A percentile compares a stretch with the other conserved stretches of the same genome.
Conservation (phyloP, 2,113 vertebrate species). For the Aythya baeri region DNA sequence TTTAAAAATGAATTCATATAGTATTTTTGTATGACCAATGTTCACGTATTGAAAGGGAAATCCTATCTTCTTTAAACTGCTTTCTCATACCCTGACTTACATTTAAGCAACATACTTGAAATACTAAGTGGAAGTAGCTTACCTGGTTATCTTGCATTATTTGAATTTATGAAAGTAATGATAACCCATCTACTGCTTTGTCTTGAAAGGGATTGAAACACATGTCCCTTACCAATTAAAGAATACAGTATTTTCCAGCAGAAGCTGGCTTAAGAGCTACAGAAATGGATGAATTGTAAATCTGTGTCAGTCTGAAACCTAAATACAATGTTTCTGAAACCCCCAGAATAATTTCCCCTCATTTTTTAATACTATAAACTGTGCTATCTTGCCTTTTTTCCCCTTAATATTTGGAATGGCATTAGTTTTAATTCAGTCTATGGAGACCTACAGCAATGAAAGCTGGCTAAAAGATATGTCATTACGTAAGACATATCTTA, state of each 20-base stretch:
- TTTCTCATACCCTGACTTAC: neutral
- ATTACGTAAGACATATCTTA: neutral
- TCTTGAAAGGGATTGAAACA: neutral
- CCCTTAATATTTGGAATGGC: neutral
- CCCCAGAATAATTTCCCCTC: neutral
- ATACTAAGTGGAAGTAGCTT: neutral
- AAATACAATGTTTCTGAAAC: neutral
- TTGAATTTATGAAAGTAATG: neutral
- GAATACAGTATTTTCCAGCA: neutral
- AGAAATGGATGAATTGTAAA: neutral
- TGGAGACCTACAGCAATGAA: neutral
- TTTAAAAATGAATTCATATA: neutral
- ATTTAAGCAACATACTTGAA: neutral
- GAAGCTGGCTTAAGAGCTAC: neutral
- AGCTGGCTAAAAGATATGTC: neutral
- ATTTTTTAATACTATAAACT: neutral
- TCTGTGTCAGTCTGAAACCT: neutral
- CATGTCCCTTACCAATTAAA: neutral
- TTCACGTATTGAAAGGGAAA: neutral
- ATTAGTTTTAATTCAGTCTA: neutral
- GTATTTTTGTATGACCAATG: neutral
- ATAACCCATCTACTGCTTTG: neutral
- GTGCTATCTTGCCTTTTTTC: neutral
- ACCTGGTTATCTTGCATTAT: neutral
- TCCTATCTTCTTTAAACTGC: neutral